A percentile compares a stretch with the other conserved stretches of the same genome.
These are phyloP conservation scores for Isoperla grammatica DNA, from an alignment of 2,888 invertebrate species.

Conservation along the genomic window DNA sequence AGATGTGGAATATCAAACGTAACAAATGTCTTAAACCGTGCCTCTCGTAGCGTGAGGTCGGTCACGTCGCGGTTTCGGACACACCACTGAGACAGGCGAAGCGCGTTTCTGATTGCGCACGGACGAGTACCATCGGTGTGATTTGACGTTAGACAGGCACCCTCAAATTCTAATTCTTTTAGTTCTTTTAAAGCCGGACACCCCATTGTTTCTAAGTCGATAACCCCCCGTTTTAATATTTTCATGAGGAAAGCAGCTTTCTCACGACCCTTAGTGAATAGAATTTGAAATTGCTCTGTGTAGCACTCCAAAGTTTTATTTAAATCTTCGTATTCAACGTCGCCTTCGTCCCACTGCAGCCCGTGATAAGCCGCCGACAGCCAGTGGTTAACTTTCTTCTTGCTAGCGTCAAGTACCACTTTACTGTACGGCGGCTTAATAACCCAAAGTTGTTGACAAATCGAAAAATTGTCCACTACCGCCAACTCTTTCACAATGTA, in stretches of 20 bases:
- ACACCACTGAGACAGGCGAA: too few species aligned
- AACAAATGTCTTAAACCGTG: too few species aligned
- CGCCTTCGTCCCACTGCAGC: background rate
- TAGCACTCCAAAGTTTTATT: background rate
- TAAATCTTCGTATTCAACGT: background rate
- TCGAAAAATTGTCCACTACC: background rate
- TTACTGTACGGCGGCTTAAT: background rate
- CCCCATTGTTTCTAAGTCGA: background rate
- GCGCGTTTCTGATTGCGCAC: too few species aligned
- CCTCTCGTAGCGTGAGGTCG: too few species aligned
- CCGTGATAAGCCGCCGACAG: background rate
- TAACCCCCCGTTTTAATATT: background rate
- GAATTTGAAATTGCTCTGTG: background rate
- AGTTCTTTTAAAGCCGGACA: background rate
- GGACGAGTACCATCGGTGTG: too few species aligned
- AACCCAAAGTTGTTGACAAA: background rate
- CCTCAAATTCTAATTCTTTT: too few species aligned
- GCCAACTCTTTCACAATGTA: background rate
- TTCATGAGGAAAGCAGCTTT: background rate
- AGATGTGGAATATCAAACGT: too few species aligned
- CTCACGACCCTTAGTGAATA: background rate
- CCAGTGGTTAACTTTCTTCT: background rate
- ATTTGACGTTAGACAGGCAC: too few species aligned
- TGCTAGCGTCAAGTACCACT: background rate
- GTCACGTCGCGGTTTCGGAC: too few species aligned